Evolutionary conservation across 2,113 vertebrate genomes (phyloP).

Genomic region (Forbesichthys agassizii): DNA sequence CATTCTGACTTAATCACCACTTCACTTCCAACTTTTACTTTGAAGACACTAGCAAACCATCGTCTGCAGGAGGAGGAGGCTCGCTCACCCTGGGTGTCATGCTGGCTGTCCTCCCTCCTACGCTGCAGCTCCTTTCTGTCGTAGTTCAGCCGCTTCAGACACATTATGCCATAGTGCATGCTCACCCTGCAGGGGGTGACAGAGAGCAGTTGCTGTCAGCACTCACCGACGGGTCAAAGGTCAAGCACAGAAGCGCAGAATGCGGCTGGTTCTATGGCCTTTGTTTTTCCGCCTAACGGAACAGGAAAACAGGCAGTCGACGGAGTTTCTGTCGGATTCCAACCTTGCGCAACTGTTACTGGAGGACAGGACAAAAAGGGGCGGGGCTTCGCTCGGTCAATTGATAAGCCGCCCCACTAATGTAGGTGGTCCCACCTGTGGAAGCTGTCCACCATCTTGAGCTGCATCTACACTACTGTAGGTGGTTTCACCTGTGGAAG

Average conservation of each 20-base stretch:
- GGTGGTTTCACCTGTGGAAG: background rate
- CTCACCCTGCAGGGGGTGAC: constrained; percentile 79
- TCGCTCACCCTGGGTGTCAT: constrained; percentile 84
- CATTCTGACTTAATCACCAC: too few relatives aligned
- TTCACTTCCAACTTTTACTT: too few relatives aligned
- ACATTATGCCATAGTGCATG: constrained; percentile 94
- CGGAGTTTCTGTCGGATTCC: too few relatives aligned
- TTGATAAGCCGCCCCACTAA: background rate
- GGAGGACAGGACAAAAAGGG: too few relatives aligned
- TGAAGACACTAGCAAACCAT: background rate
- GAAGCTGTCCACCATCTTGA: background rate
- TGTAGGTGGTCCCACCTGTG: background rate
- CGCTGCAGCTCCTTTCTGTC: constrained; percentile 92
- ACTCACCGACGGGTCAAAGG: background rate
- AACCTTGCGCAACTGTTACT: too few relatives aligned
- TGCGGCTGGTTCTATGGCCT: background rate
- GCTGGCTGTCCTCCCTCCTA: constrained; percentile 88
- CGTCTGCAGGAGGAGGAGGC: background rate
- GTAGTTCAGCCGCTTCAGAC: constrained; percentile 92
- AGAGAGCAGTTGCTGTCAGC: background rate
- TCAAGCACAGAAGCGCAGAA: background rate
- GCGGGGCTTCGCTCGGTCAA: too few relatives aligned
- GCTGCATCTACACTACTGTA: background rate
- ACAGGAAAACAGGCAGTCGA: too few relatives aligned
- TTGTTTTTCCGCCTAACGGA: too few relatives aligned